These are phyloP conservation scores for Clitarchus hookeri DNA, from an alignment of 2,888 invertebrate genomes.

Conservation along the genomic window DNA sequence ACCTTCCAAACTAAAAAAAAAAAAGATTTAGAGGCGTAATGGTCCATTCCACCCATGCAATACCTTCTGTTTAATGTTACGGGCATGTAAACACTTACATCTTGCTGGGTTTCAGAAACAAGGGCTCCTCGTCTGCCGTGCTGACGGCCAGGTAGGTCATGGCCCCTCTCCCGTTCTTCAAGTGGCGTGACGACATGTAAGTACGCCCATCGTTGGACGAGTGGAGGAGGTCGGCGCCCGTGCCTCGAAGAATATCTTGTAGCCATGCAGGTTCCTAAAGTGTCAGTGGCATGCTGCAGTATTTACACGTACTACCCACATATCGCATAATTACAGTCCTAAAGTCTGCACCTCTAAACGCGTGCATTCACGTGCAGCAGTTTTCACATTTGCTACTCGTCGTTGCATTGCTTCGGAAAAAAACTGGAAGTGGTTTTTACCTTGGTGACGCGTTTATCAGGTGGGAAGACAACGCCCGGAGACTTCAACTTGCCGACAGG, in stretches of 20 bases:
- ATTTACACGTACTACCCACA: no score
- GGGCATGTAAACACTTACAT: not conserved
- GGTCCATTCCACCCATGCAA: no score
- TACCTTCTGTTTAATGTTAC: not conserved
- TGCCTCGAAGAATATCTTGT: not conserved
- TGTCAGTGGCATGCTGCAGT: no score
- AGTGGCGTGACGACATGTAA: not conserved
- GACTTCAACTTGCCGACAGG: not conserved
- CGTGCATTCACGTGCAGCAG: no score
- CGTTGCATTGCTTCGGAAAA: no score
- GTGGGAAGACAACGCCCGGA: not conserved
- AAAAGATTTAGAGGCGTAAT: no score
- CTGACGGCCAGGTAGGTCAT: conserved; percentile 6
- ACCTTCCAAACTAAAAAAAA: no score
- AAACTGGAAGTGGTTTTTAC: not conserved
- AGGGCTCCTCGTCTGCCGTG: conserved; percentile 4
- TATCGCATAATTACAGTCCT: no score
- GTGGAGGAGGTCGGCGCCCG: not conserved
- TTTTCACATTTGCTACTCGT: no score
- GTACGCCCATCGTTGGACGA: not conserved
- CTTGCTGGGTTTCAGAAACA: not conserved
- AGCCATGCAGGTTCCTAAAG: not conserved
- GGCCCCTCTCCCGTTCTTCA: not conserved
- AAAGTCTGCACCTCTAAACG: no score
- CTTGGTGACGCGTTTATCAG: not conserved